Conservation (phyloP, 2,113 vertebrate species). For the Grantiella picta region DNA sequence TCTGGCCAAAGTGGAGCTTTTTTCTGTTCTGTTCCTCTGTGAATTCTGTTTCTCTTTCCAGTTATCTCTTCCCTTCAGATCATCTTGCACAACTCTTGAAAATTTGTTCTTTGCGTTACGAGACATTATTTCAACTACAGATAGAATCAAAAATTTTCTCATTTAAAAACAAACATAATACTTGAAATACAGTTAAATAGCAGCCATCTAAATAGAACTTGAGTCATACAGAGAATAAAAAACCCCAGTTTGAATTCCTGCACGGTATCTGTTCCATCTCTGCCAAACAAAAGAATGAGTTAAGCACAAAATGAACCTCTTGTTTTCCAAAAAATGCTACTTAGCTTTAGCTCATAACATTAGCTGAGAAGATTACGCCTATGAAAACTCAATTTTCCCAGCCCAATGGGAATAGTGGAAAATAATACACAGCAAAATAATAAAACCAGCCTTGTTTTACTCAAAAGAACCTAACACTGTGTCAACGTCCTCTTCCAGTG, state of each 20-base stretch:
- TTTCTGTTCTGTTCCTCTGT: background rate
- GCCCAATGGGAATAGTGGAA: conserved; percentile 21
- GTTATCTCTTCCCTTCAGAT: background rate
- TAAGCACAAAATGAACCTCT: background rate
- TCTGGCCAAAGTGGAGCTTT: background rate
- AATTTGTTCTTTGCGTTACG: background rate
- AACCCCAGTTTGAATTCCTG: background rate
- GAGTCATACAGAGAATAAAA: background rate
- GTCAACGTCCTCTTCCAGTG: conserved; percentile 21
- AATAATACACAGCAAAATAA: conserved; percentile 52
- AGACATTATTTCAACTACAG: background rate
- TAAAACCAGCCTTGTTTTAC: conserved; percentile 43
- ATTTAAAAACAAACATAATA: background rate
- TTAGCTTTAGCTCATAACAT: conserved; percentile 16
- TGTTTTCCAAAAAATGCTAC: background rate
- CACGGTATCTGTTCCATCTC: background rate
- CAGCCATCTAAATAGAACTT: background rate
- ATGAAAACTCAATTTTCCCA: conserved; percentile 49
- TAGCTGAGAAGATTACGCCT: conserved; percentile 44
- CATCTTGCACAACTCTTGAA: background rate
- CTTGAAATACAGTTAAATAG: background rate
- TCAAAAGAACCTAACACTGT: conserved; percentile 38
- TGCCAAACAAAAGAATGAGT: background rate
- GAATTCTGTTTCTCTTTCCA: background rate
- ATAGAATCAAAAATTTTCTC: background rate